Percentiles rank a stretch among this genome's conserved stretches.
Evolutionary conservation across 1,140 invertebrate species (phyloP).

Genomic region (Drosophila busckii): DNA sequence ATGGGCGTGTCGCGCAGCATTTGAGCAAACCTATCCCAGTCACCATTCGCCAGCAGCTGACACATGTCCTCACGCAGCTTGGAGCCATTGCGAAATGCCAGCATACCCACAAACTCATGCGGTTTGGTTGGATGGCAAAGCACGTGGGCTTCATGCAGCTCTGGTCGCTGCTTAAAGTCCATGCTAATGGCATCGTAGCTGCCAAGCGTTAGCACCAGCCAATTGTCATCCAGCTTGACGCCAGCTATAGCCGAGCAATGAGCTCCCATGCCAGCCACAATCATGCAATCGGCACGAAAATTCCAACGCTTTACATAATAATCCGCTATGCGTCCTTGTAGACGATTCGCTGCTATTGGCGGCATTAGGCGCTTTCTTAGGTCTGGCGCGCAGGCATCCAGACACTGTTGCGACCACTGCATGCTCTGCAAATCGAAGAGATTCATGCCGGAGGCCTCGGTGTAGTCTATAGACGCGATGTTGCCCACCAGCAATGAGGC

Average conservation of each 20-base stretch:
- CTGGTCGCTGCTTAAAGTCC: conserved; percentile 84
- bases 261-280: conserved; percentile 94
- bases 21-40: conserved; percentile 91
- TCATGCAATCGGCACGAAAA: conserved; percentile 88
- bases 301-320: conserved; percentile 92
- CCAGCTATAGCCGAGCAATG: conserved; percentile 91
- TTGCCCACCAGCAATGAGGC: conserved; percentile 92
- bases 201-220: conserved; percentile 92
- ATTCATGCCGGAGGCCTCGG: conserved; percentile 98
- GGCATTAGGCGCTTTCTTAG: conserved; percentile 85
- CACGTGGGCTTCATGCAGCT: conserved; percentile 88
- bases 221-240: conserved; percentile 86
- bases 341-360: conserved; percentile 84
- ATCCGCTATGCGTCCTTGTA: conserved; percentile 85
- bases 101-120: conserved; percentile 89
- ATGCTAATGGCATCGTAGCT: conserved; percentile 94
- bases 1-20: conserved; percentile 89
- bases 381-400: conserved; percentile 86
- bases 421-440: conserved; percentile 90
- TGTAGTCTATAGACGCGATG: conserved; percentile 93
- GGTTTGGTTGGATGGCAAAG: conserved; percentile 89
- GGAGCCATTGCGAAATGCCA: conserved; percentile 96
- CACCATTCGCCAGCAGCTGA: conserved; percentile 85
- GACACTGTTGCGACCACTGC: conserved; percentile 87
- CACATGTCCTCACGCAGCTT: conserved; percentile 90